Conservation (phyloP, 2,888 invertebrate species). For the Brenthis daphne region DNA sequence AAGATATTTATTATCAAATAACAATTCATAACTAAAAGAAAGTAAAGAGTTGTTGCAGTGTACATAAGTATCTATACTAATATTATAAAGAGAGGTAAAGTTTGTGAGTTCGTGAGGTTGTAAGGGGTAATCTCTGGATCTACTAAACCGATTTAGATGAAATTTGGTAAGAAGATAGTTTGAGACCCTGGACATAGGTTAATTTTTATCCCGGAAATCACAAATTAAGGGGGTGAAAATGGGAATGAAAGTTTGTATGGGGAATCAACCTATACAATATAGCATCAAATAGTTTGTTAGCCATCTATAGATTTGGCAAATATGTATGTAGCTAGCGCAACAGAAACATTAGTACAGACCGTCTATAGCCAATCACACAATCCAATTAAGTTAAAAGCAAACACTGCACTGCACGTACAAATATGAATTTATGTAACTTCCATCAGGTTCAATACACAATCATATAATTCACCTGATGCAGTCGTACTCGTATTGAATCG, state of each 20-base stretch:
- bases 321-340: constrained; percentile 14
- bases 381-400: constrained; percentile 65
- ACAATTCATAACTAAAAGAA: too few species aligned
- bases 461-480: constrained; percentile 47
- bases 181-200: too few species aligned
- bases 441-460: constrained; percentile 42
- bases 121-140: too few species aligned
- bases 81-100: too few species aligned
- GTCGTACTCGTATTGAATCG: constrained; percentile 22
- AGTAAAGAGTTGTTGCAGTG: too few species aligned
- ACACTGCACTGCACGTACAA: constrained; percentile 45
- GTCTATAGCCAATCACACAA: constrained; percentile 44
- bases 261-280: background rate
- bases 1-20: too few species aligned
- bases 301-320: constrained; percentile 23
- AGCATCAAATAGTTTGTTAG: constrained; percentile 13
- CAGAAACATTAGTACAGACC: constrained; percentile 28
- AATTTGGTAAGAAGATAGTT: too few species aligned
- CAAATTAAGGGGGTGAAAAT: too few species aligned
- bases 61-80: too few species aligned
- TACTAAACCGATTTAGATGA: background rate
- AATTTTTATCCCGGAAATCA: too few species aligned
- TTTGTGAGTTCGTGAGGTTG: too few species aligned
- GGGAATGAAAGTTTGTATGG: too few species aligned
- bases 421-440: constrained; percentile 49